Conservation (phyloP, 2,888 invertebrate genomes). For the Diaprepes abbreviatus region DNA sequence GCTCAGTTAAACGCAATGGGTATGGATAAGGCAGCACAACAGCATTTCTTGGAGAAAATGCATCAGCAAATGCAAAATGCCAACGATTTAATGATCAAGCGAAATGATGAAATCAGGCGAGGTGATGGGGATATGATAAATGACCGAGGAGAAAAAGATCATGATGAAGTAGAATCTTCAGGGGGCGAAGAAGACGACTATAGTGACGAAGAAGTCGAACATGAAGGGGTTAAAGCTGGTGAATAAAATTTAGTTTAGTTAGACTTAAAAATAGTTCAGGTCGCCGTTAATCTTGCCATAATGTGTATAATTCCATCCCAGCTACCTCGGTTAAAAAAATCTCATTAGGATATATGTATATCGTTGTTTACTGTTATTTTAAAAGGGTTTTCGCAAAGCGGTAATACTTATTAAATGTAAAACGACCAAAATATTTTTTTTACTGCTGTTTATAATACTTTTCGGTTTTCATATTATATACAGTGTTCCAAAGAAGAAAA, state of each 20-base stretch:
- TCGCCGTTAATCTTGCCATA: conserved; percentile 47
- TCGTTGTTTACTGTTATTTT: conserved; percentile 53
- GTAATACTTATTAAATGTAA: not conserved
- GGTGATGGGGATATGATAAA: conserved; percentile 71
- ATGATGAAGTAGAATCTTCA: conserved; percentile 70
- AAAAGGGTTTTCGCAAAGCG: conserved; percentile 3
- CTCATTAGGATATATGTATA: conserved; percentile 57
- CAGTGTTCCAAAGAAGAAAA: too few relatives aligned
- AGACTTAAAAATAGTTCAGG: conserved; percentile 16
- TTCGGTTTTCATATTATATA: too few relatives aligned
- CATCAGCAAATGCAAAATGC: conserved; percentile 71
- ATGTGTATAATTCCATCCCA: conserved; percentile 75
- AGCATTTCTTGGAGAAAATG: conserved; percentile 73
- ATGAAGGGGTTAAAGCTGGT: conserved; percentile 68
- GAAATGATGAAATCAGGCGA: conserved; percentile 66
- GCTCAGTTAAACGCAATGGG: conserved; percentile 82
- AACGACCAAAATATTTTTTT: too few relatives aligned
- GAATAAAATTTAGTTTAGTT: conserved; percentile 35
- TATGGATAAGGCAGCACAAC: conserved; percentile 68
- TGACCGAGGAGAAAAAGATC: conserved; percentile 65
- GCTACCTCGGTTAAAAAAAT: conserved; percentile 75
- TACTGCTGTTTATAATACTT: too few relatives aligned
- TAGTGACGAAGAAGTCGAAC: conserved; percentile 68
- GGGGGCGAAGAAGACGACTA: conserved; percentile 70
- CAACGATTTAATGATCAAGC: conserved; percentile 71